Conservation (phyloP, 2,113 vertebrate species). For the Vulpes lagopus region DNA sequence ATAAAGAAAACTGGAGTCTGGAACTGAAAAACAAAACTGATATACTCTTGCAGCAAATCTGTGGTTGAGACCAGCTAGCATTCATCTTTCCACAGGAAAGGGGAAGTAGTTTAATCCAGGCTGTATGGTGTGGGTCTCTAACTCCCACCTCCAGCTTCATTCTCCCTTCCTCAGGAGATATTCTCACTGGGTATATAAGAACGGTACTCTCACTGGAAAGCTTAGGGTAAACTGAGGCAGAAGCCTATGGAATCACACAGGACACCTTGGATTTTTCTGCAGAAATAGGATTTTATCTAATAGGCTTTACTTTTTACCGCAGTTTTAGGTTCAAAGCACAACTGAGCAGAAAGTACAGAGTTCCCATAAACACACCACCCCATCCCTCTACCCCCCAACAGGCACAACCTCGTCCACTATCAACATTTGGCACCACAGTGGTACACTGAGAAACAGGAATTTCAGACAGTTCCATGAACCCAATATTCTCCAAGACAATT, state of each 20-base stretch:
- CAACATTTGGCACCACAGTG: neutral
- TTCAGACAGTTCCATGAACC: neutral
- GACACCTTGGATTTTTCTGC: neutral
- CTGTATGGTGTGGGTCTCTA: neutral
- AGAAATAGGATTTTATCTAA: conserved; percentile 29
- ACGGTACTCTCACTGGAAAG: neutral
- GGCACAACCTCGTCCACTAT: neutral
- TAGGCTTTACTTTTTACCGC: neutral
- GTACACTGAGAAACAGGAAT: neutral
- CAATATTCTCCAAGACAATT: neutral
- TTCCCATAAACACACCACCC: neutral
- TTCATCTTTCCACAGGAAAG: neutral
- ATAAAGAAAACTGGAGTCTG: conserved; percentile 16
- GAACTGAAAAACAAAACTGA: conserved; percentile 22
- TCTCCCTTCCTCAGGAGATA: neutral
- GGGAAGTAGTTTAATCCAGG: neutral
- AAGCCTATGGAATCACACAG: neutral
- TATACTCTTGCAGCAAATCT: neutral
- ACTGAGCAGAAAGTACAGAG: neutral
- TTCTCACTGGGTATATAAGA: neutral
- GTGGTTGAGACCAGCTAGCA: neutral
- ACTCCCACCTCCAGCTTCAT: neutral
- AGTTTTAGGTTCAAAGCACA: conserved; percentile 40
- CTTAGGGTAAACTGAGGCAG: neutral
- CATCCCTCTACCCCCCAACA: neutral